A percentile compares a stretch with the other conserved stretches of the same genome.
phyloP scores from a whole-genome alignment of 2,113 vertebrate species.

The Felis chaus region DNA sequence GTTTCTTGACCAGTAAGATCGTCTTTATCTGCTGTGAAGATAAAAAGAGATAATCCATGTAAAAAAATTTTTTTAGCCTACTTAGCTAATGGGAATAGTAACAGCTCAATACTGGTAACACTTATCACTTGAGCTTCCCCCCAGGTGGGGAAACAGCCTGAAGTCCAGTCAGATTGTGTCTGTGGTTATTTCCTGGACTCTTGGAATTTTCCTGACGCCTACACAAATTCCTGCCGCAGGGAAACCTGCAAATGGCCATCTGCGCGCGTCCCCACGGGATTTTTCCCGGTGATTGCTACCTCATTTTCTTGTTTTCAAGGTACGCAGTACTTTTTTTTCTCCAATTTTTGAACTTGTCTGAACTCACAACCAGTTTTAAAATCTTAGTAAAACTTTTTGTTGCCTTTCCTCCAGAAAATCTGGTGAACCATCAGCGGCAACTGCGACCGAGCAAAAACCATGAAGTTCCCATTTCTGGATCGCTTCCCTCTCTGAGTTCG shows the following conservation, averaged over 20 bases:
- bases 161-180: background rate
- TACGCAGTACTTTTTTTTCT: background rate
- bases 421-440: background rate
- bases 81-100: background rate
- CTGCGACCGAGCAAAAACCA: background rate
- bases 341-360: background rate
- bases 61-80: background rate
- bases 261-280: background rate
- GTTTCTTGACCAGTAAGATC: background rate
- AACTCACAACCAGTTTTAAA: background rate
- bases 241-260: background rate
- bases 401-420: background rate
- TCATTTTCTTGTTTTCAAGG: background rate
- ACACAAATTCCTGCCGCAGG: background rate
- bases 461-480: too few species aligned
- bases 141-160: background rate
- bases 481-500: background rate
- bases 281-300: background rate
- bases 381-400: background rate
- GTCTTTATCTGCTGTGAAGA: background rate
- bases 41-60: background rate
- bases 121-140: background rate
- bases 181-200: background rate
- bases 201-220: background rate
- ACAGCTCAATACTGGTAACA: background rate